Conservation (phyloP, 2,888 invertebrate genomes). For the Bellardia bayeri region DNA sequence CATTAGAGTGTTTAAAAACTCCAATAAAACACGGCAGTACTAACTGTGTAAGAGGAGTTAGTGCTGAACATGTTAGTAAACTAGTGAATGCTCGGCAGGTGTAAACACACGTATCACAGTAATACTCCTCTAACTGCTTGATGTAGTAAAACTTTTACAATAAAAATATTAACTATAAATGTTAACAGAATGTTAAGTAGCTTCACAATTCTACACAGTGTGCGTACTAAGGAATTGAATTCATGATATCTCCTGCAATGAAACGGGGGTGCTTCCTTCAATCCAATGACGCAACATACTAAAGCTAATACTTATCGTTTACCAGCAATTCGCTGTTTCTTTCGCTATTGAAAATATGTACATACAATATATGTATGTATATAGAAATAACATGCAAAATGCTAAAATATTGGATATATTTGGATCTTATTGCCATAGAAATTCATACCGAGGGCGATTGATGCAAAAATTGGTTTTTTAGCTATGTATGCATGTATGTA, state of each 20-base stretch:
- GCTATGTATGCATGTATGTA: too few relatives aligned
- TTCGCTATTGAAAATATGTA: too few relatives aligned
- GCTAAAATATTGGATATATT: too few relatives aligned
- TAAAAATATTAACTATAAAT: slow-evolving; percentile 60
- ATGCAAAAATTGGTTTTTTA: too few relatives aligned
- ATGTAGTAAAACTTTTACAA: slow-evolving; percentile 44
- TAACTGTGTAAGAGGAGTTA: slow-evolving; percentile 12
- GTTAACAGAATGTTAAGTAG: slow-evolving; percentile 71
- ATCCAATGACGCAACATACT: not conserved
- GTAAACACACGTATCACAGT: slow-evolving; percentile 51
- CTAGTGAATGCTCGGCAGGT: slow-evolving; percentile 68
- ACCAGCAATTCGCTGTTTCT: too few relatives aligned
- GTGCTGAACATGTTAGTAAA: slow-evolving; percentile 12
- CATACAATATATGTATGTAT: too few relatives aligned
- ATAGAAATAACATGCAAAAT: too few relatives aligned
- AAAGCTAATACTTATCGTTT: too few relatives aligned
- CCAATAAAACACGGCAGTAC: slow-evolving; percentile 30
- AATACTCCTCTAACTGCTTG: slow-evolving; percentile 54
- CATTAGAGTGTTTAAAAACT: slow-evolving; percentile 61
- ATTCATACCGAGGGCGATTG: too few relatives aligned
- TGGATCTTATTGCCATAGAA: too few relatives aligned
- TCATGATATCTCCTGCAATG: not conserved
- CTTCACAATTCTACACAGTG: not conserved
- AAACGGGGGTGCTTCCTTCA: not conserved
- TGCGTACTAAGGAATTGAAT: not conserved